Percentiles rank a stretch among this genome's conserved stretches.
Evolutionary conservation across 2,797 vertebrate species (phyloP).

Genomic region (Nothura maculosa): DNA sequence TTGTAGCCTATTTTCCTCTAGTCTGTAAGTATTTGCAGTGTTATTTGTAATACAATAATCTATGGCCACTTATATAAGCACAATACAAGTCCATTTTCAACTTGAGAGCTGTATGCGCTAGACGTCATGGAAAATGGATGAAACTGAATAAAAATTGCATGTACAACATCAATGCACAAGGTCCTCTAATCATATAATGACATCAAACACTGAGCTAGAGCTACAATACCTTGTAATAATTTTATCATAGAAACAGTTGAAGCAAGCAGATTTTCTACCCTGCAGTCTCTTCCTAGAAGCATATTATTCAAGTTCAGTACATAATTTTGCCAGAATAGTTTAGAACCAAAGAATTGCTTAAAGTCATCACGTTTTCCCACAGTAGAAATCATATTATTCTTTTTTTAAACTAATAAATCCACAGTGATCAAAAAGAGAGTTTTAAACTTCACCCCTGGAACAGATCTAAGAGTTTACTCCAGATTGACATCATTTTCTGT

Average conservation of each 20-base stretch:
- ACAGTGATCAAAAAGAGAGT: background rate
- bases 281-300: background rate
- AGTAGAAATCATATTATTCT: background rate
- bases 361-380: background rate
- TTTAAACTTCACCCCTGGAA: background rate
- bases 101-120: background rate
- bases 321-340: background rate
- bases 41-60: background rate
- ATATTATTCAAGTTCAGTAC: constrained; percentile 1
- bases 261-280: background rate
- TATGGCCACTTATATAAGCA: background rate
- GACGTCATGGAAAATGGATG: background rate
- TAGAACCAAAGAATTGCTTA: background rate
- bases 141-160: background rate
- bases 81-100: background rate
- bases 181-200: background rate
- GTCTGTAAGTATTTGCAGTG: background rate
- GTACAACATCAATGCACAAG: background rate
- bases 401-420: background rate
- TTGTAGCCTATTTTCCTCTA: background rate
- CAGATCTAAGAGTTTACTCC: background rate
- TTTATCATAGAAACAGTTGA: background rate
- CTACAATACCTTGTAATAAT: background rate
- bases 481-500: background rate
- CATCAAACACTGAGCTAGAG: background rate